Base-by-base conservation (phyloP, 2,888 invertebrate species). In the Orthonychiurus folsomi region DNA sequence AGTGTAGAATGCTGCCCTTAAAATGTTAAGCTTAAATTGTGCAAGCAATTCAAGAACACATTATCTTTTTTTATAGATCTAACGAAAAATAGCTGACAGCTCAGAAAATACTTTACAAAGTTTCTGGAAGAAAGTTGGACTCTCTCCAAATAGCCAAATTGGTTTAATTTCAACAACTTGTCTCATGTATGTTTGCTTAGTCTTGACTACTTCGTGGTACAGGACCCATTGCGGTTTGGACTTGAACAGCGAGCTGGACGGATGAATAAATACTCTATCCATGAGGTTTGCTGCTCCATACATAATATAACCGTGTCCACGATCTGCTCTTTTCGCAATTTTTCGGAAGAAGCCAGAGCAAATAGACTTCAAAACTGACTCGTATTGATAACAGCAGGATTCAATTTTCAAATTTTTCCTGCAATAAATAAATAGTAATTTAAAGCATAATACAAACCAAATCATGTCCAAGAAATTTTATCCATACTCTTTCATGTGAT, bases 291-390 rank as follows among this genome's bases (percentile, higher is more conserved):
- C 26, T 15, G 27, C 26, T 20, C 28, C 67, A 25, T 54, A 62
- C 2, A 54, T 58, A 5, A 23, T 9, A 47, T 59, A 62, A 2
- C 54, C 47, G 23, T 58, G 47, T n/a, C 58, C 62, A 21, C 48
- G 21, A 18, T 28, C n/a, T 2, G 25, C 50, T 37, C 53, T 61
- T 26, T 24, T 24, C n/a, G 65, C 65, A 18, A 65, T 27, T 54
- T 53, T 56, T 23, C 28, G 25, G 21, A 57, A 61, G 37, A 53
- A 64, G 1, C 64, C 64, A 48, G 61, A 50, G 25, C 50, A 55
- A 12, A 64, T 27, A 1, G 64, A 54, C 28, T 61, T 27, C 26
- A 55, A 56, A 15, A 64, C 37, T 56, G 3, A 5, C 3, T 9
- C 20, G 20, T 18, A 28, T 18, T 56, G 28, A 26, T 28, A 2